Percentiles rank a stretch among this genome's conserved stretches.
Conservation (phyloP, 2,888 invertebrate genomes). For the Hedya salicella region DNA sequence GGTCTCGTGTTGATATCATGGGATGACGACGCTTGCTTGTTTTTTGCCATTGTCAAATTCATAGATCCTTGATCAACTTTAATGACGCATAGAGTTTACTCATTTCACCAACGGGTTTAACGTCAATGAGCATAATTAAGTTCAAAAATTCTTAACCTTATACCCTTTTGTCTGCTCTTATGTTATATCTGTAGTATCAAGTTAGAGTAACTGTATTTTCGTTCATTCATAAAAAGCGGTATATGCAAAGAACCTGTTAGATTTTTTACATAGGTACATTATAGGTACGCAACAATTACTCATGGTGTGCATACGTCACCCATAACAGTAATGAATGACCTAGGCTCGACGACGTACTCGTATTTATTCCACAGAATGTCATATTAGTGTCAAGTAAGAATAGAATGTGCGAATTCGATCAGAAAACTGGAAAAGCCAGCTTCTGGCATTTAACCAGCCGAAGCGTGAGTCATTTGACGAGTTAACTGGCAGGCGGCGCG, state of each 20-base stretch:
- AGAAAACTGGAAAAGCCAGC: slow-evolving; percentile 83
- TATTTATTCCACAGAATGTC: slow-evolving; percentile 51
- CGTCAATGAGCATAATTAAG: neutral
- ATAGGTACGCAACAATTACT: slow-evolving; percentile 16
- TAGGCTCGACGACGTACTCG: slow-evolving; percentile 41
- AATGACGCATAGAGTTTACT: neutral
- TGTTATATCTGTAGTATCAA: neutral
- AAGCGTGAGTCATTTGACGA: slow-evolving; percentile 84
- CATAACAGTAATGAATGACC: slow-evolving; percentile 20
- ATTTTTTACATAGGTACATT: slow-evolving; percentile 23
- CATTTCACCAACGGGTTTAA: neutral
- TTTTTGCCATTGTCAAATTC: slow-evolving; percentile 18
- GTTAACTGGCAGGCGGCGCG: slow-evolving; percentile 74
- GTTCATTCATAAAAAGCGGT: slow-evolving; percentile 32
- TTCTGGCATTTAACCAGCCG: slow-evolving; percentile 80
- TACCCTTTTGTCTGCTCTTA: neutral
- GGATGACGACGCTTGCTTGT: slow-evolving; percentile 39
- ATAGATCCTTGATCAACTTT: neutral
- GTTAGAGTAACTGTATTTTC: slow-evolving; percentile 15
- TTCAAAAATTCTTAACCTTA: neutral
- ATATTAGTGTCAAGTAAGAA: slow-evolving; percentile 61
- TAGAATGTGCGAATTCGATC: slow-evolving; percentile 78
- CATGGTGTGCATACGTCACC: slow-evolving; percentile 11
- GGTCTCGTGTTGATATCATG: slow-evolving; percentile 69
- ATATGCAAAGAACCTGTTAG: slow-evolving; percentile 30